These are phyloP conservation scores for Pontoporia blainvillei DNA, from an alignment of 2,113 vertebrate species.

Conservation along the genomic window DNA sequence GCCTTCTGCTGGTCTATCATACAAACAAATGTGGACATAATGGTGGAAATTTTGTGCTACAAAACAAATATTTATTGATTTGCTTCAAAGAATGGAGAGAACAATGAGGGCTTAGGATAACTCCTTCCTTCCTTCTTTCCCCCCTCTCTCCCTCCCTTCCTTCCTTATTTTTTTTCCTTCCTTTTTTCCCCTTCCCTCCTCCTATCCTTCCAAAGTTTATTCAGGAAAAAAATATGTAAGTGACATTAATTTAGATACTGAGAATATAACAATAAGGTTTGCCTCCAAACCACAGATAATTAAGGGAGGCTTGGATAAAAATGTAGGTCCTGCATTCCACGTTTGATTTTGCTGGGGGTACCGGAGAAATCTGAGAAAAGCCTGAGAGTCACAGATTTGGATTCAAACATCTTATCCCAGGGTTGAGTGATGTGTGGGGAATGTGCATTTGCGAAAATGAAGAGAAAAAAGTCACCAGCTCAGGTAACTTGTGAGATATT, in stretches of 20 bases:
- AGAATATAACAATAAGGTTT: not conserved
- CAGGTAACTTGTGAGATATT: conserved; percentile 40
- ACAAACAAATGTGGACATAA: not conserved
- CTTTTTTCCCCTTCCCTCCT: not conserved
- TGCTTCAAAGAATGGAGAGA: not conserved
- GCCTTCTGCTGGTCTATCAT: not conserved
- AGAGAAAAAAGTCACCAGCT: not conserved
- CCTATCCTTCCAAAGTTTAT: not conserved
- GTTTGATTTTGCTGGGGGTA: not conserved
- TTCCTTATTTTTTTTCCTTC: not conserved
- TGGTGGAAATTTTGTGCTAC: not conserved
- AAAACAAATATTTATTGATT: not conserved
- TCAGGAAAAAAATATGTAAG: not conserved
- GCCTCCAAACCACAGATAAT: not conserved
- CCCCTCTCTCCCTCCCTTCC: no score
- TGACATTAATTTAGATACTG: not conserved
- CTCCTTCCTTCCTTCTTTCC: not conserved
- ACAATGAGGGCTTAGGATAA: not conserved
- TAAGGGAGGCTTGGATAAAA: not conserved
- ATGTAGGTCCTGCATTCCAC: not conserved
- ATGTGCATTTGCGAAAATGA: conserved; percentile 15
- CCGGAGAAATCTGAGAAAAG: not conserved
- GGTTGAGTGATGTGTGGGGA: not conserved
- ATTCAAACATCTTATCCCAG: not conserved
- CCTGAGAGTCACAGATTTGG: not conserved